Evolutionary conservation across 2,797 vertebrate species (phyloP), one percentile per base, ranked within the genome.

Genomic region (Enteromius radiatus): DNA sequence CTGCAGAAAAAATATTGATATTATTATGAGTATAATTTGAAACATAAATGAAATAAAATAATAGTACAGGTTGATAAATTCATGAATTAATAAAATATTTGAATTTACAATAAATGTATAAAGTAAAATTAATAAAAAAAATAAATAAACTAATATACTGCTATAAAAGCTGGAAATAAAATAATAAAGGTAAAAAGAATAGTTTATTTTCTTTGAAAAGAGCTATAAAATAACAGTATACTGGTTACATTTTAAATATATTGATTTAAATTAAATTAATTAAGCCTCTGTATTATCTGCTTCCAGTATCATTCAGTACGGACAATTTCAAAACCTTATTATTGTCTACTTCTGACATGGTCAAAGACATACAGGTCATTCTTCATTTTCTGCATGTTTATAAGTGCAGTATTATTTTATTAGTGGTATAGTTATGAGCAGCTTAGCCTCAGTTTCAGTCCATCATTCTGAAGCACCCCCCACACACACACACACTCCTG

Each of bases 401-500:
- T 41, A 41, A 33, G 28, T 33, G 26, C 9, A 21, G 5, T 21
- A 3, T 9, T 26, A 14, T 14, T 68, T 7, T 26, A 43, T 69
- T 45, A 2, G 14, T 28, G 21, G 45, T 52, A 41, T 52, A 52
- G 19, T 33, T n/a, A 3, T 54, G 19, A 36, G 21, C n/a, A 33
- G 19, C 70, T 26, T 12, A 75, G 52, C 36, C 65, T 69, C 17
- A 6, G 23, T 76, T 31, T 33, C 33, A 23, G 15, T 47, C 36
- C 47, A 67, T 68, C 64, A 54, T 12, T 82, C 36, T 68, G 10
- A 75, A 64, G 26, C 21, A 43, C 23, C 67, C 5, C 21, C 47
- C 26, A 63, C 33, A 15, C 56, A n/a, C n/a, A n/a, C 38, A 8
- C 7, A 1, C 28, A 28, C 61, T 61, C 70, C 49, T 10, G 8